These are phyloP conservation scores for Rhynchomys soricoides DNA, from an alignment of 2,113 vertebrate species.

Conservation along the genomic window DNA sequence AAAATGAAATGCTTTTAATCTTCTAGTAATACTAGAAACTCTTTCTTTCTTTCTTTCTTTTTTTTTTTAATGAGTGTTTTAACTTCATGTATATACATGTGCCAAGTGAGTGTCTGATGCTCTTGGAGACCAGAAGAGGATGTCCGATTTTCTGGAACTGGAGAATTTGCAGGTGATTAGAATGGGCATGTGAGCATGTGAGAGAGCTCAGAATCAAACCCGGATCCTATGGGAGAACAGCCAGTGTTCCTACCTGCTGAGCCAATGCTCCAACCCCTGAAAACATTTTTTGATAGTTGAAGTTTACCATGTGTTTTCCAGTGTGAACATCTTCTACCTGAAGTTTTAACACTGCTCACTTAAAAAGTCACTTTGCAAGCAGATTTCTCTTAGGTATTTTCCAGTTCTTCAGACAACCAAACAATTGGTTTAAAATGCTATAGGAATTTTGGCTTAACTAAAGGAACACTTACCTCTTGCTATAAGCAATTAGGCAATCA, in stretches of 20 bases:
- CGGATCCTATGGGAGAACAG: neutral
- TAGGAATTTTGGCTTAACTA: slow-evolving; percentile 29
- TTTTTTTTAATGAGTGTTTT: neutral
- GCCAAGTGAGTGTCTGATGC: neutral
- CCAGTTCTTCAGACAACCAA: slow-evolving; percentile 12
- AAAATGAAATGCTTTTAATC: slow-evolving; percentile 10
- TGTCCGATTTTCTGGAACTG: neutral
- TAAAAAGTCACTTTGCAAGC: neutral
- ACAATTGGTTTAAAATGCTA: neutral
- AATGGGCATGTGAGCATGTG: neutral
- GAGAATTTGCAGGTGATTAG: neutral
- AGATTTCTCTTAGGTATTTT: neutral
- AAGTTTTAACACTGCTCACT: neutral
- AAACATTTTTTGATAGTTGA: neutral
- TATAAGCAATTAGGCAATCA: neutral
- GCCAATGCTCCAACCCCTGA: neutral
- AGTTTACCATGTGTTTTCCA: slow-evolving; percentile 6
- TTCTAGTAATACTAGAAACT: neutral
- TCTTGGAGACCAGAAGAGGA: neutral
- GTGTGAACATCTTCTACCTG: neutral
- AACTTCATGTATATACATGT: neutral
- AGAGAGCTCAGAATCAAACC: no score
- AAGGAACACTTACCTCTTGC: neutral
- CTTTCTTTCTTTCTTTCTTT: no score
- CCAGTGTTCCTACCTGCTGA: no score